These are phyloP conservation scores for Habropoda laboriosa DNA, from an alignment of 1,140 invertebrate genomes.

Conservation along the genomic window DNA sequence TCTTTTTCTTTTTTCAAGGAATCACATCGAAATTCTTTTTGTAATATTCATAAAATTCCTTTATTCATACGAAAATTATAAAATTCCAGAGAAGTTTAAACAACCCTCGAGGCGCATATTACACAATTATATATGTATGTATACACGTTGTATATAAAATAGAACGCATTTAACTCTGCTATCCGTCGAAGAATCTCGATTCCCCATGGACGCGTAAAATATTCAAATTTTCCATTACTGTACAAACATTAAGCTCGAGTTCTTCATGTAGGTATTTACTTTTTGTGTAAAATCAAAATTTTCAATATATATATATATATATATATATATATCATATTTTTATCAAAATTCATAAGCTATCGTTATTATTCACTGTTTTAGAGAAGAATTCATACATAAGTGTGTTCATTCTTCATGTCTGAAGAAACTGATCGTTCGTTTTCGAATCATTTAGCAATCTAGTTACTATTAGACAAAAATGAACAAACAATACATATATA, in stretches of 20 bases:
- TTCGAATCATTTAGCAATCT: neutral
- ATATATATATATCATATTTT: too few species aligned
- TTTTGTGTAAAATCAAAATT: neutral
- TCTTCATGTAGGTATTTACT: too few species aligned
- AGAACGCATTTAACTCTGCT: slow-evolving; percentile 26
- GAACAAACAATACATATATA: neutral
- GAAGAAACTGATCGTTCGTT: neutral
- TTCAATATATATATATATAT: too few species aligned
- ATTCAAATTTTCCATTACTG: slow-evolving; percentile 11
- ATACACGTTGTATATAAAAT: slow-evolving; percentile 47
- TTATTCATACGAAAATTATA: slow-evolving; percentile 39
- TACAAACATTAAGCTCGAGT: slow-evolving; percentile 9
- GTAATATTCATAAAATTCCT: neutral
- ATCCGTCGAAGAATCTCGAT: slow-evolving; percentile 31
- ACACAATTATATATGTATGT: slow-evolving; percentile 43
- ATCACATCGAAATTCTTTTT: neutral
- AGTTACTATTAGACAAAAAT: neutral
- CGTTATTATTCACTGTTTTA: too few species aligned
- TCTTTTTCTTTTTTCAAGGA: neutral
- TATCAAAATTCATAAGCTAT: too few species aligned
- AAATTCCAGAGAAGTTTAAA: slow-evolving; percentile 34
- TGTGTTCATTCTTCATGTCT: neutral
- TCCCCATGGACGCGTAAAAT: slow-evolving; percentile 1
- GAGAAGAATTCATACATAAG: too few species aligned
- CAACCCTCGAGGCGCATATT: slow-evolving; percentile 22